phyloP scores from a whole-genome alignment of 2,888 invertebrate genomes.

The Apamea epomidion region DNA sequence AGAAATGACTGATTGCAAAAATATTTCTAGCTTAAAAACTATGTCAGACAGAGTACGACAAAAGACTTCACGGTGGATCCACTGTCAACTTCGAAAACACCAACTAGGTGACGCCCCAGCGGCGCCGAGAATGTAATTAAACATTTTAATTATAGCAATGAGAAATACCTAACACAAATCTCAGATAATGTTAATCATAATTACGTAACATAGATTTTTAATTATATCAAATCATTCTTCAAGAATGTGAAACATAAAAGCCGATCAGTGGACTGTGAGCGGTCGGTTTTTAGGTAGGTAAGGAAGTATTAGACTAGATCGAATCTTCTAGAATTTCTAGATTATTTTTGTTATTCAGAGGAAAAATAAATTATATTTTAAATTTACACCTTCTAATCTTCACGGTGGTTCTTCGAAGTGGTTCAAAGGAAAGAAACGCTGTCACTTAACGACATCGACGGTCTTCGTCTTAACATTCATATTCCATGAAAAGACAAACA shows the following conservation, averaged over 20 bases:
- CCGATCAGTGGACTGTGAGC: background rate
- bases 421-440: background rate
- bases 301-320: background rate
- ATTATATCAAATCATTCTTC: conserved; percentile 10
- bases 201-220: conserved; percentile 12
- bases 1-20: conserved; percentile 46
- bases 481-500: background rate
- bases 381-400: background rate
- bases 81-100: background rate
- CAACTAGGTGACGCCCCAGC: background rate
- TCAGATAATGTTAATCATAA: conserved; percentile 25
- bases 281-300: background rate
- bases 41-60: conserved; percentile 9
- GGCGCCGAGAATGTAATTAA: background rate
- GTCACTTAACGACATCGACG: background rate
- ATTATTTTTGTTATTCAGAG: background rate
- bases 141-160: background rate
- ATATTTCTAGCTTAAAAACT: conserved; percentile 20
- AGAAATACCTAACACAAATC: background rate
- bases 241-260: conserved; percentile 22
- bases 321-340: background rate
- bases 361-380: background rate
- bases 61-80: background rate
- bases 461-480: background rate
- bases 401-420: background rate